A percentile compares a stretch with the other conserved stretches of the same genome.
Conservation (phyloP, 2,797 vertebrate species). For the Pantherophis alleghaniensis region DNA sequence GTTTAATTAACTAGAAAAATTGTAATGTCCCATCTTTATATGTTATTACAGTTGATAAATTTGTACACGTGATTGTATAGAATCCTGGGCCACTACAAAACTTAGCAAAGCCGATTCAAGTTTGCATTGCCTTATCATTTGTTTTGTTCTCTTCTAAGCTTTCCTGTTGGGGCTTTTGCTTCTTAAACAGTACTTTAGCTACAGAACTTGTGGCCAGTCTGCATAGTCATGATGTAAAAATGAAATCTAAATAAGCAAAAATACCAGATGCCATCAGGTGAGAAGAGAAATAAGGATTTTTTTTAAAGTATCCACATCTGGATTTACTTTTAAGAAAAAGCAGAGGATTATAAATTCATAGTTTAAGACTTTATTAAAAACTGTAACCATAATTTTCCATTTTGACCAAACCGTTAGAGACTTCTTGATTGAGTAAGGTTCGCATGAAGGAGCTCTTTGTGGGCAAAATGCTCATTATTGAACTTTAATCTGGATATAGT, state of each 20-base stretch:
- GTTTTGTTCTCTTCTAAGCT: conserved; percentile 34
- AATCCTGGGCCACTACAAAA: conserved; percentile 5
- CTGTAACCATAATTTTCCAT: neutral
- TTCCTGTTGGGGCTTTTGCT: conserved; percentile 13
- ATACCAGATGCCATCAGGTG: neutral
- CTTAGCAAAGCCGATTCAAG: conserved; percentile 34
- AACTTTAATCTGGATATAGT: neutral
- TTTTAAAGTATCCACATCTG: neutral
- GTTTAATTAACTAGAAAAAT: conserved; percentile 46
- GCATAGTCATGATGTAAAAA: neutral
- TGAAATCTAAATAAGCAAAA: neutral
- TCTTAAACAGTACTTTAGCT: conserved; percentile 12
- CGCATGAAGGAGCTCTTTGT: neutral
- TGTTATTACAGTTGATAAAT: conserved; percentile 53
- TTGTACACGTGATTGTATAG: conserved; percentile 45
- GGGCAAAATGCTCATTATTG: neutral
- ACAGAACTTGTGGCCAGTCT: neutral
- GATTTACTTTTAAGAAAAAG: neutral
- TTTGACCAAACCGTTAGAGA: neutral
- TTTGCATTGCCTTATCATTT: conserved; percentile 11
- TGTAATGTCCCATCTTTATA: neutral
- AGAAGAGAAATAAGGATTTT: neutral
- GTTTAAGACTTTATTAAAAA: neutral
- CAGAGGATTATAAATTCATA: neutral
- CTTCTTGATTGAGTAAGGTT: neutral